Conservation (phyloP, 2,888 invertebrate species). For the Clivina fossor region DNA sequence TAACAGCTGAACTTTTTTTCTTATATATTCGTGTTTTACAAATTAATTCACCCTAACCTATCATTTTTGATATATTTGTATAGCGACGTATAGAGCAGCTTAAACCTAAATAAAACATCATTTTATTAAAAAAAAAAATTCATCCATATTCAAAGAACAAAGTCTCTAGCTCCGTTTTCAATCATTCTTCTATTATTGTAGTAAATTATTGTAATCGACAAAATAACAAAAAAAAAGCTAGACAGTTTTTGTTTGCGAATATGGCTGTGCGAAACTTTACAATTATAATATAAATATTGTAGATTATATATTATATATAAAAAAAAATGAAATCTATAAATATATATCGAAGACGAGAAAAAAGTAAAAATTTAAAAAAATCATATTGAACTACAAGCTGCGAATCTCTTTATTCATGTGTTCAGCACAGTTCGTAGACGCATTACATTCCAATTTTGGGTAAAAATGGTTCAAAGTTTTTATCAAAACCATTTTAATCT, state of each 20-base stretch:
- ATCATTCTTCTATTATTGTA: conserved; percentile 17
- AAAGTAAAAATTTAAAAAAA: conserved; percentile 1
- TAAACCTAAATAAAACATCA: conserved; percentile 1
- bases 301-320: conserved; percentile 27
- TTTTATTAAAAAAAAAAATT: no score
- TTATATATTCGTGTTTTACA: conserved; percentile 13
- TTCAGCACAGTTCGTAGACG: conserved; percentile 28
- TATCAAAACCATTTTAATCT: neutral
- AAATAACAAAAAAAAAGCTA: no score
- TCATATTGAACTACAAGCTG: neutral
- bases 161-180: conserved; percentile 27
- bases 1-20: no score
- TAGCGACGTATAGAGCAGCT: conserved; percentile 30
- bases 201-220: conserved; percentile 27
- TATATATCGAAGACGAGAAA: conserved; percentile 12
- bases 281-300: conserved; percentile 27
- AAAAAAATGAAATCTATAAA: conserved; percentile 14
- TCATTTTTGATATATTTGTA: conserved; percentile 31
- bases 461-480: conserved; percentile 10
- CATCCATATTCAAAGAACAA: conserved; percentile 31
- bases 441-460: conserved; percentile 22
- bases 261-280: conserved; percentile 33
- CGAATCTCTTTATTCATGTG: conserved; percentile 28
- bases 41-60: conserved; percentile 17
- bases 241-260: conserved; percentile 30